phyloP scores from a whole-genome alignment of 92 coral and sea anemone genomes.

The Siderastrea radians region DNA sequence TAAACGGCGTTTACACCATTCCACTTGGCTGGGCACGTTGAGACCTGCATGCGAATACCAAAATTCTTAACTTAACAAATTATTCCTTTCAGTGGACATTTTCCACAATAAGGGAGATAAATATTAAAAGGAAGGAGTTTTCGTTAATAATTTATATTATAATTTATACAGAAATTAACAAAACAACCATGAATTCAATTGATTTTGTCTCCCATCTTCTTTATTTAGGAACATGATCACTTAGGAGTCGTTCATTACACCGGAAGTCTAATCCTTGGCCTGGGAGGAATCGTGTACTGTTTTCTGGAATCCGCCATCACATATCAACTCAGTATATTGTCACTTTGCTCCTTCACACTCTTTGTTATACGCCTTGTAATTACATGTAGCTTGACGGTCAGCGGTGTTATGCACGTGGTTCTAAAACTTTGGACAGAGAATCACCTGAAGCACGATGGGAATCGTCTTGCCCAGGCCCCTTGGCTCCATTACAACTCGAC shows the following conservation, averaged over 20 bases:
- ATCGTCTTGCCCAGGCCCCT: not conserved
- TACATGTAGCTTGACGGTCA: not conserved
- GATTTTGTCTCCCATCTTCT: no score
- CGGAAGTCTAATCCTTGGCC: constrained; percentile 67
- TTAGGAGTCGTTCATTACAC: constrained; percentile 51
- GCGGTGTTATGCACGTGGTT: not conserved
- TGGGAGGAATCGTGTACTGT: constrained; percentile 64
- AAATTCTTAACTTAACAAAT: no score
- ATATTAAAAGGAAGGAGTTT: no score
- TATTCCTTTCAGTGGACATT: no score
- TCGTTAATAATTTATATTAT: no score
- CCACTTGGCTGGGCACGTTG: no score
- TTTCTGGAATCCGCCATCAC: constrained; percentile 1
- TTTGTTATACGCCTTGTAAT: not conserved
- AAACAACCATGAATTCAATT: no score
- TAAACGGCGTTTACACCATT: no score
- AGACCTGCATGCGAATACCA: no score
- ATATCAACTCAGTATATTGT: not conserved
- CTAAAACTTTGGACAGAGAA: not conserved
- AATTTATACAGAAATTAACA: no score
- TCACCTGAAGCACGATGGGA: not conserved
- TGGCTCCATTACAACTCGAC: not conserved
- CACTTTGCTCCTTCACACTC: not conserved
- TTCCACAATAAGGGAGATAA: no score
- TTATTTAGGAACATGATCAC: not conserved